These are phyloP conservation scores for Struthio camelus DNA, from an alignment of 2,113 vertebrate genomes.

Conservation along the genomic window DNA sequence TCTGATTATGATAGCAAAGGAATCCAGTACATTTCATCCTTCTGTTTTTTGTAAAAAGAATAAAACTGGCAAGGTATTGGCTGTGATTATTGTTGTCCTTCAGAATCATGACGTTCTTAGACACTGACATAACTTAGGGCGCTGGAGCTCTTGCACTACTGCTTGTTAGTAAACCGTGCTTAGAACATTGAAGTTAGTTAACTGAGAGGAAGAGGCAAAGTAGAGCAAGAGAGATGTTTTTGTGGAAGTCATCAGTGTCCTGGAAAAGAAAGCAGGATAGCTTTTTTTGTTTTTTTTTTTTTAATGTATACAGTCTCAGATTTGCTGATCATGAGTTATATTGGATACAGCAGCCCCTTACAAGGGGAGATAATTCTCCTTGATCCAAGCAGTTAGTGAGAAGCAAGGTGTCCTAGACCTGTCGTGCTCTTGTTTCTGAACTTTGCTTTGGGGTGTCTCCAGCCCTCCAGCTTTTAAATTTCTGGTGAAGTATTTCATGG, in stretches of 20 bases:
- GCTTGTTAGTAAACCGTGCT: background rate
- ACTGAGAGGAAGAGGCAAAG: background rate
- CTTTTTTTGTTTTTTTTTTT: background rate
- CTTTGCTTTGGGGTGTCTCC: background rate
- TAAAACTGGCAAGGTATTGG: background rate
- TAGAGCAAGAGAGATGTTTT: background rate
- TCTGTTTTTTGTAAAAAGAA: background rate
- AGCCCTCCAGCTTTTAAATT: background rate
- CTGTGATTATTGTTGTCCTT: background rate
- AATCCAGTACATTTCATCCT: background rate
- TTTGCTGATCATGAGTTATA: background rate
- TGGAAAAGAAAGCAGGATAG: accelerated
- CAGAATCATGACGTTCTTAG: background rate
- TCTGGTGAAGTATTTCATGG: background rate
- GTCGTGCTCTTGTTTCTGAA: background rate
- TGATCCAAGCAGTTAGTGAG: background rate
- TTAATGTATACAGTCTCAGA: background rate
- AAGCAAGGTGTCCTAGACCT: background rate
- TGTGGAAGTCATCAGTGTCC: background rate
- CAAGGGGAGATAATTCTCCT: background rate
- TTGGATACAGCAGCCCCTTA: background rate
- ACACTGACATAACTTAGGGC: background rate
- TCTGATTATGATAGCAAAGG: background rate
- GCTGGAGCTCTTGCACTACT: background rate
- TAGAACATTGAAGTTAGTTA: background rate